Base-by-base conservation (phyloP, 2,888 invertebrate genomes). In the Athetis lepigone region DNA sequence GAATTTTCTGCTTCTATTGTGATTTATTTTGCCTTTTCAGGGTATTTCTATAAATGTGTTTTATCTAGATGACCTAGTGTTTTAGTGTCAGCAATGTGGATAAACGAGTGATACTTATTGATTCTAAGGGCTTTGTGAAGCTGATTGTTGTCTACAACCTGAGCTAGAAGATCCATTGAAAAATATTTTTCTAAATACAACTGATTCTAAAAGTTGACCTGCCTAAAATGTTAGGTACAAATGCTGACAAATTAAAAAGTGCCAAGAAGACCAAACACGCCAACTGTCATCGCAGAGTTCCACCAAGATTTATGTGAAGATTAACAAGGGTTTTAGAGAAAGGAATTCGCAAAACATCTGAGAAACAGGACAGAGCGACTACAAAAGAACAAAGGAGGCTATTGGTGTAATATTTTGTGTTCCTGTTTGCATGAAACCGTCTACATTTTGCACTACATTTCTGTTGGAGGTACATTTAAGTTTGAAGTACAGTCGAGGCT, bases 341-440 rank as follows among this genome's bases (percentile, higher is more conserved):
- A 70, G 63, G 66, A 46, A 60, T 70, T 63, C 62, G 43, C 21
- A 55, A 71, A 71, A 67, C 55, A 54, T 63, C 64, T 59, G 57
- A 62, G 69, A 67, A 50, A 65, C 57, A 58, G 58, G 64, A 66
- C 59, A 47, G 49, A 49, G 52, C 57, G 62, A 60, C 23, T 59
- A 77, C 65, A 77, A 75, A 71, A 79, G 77, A 79, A 76, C 79
- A 78, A 78, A 78, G 60, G 46, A 71, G 37, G 62, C 62, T 51
- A 70, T 75, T 49, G 67, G 63, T 62, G 67, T 70, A 63, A 60
- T 55, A 67, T 79, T 50, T 69, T 65, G 76, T 60, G 60, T 33
- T 70, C 46, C 27, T 63, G 33, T 16, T 43, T 39, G 50, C 43
- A 61, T 58, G 47, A 60, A 60, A 69, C 40, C 43, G 50, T 57